Base-by-base conservation (phyloP, 2,113 vertebrate genomes). In the Butorides virescens region DNA sequence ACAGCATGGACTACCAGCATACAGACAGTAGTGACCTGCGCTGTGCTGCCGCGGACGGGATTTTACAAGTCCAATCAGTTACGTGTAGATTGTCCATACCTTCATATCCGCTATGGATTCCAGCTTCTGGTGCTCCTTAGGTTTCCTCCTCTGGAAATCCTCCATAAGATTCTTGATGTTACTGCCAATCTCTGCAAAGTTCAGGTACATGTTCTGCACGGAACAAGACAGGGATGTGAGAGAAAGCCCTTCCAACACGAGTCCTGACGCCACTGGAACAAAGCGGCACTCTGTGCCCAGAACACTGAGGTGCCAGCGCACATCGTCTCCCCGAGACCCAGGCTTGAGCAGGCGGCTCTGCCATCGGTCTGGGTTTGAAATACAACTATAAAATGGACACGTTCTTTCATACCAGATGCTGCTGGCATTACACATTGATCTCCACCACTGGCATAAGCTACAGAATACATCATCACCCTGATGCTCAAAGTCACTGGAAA, bases 121-220 rank as follows among this genome's bases (percentile, higher is more conserved):
- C 88, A 99, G 97, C 90, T 98, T 99, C 98, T 99, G 99, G 77
- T 99, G 99, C 52, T 97, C 99, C 95, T 99, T 99, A 2, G 99
- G 99, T 61, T 98, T 99, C 96, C 98, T 99, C 98, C 98, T 99
- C 98, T 99, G 99, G 91, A 99, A 99, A 87, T 99, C 99, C 85
- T 99, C 99, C 99, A 99, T 99, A 56, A 99, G 98, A 94, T 99
- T 99, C 97, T 99, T 99, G 89, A 99, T 99, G 97, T 99, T 99
- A 75, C 98, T 99, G 91, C 99, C 99, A 9, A 99, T 99, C 92
- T 99, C 99, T 1, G 99, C 99, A 1, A 99, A 99, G 97, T 99
- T 99, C 97, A 99, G 97, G 97, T 99, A 99, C 98, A 99, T 98
- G 97, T 99, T 99, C 99, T 99, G 95, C 56, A 39, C 7, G 68